Evolutionary conservation across 2,797 vertebrate species (phyloP).

Genomic region (Prionace glauca): DNA sequence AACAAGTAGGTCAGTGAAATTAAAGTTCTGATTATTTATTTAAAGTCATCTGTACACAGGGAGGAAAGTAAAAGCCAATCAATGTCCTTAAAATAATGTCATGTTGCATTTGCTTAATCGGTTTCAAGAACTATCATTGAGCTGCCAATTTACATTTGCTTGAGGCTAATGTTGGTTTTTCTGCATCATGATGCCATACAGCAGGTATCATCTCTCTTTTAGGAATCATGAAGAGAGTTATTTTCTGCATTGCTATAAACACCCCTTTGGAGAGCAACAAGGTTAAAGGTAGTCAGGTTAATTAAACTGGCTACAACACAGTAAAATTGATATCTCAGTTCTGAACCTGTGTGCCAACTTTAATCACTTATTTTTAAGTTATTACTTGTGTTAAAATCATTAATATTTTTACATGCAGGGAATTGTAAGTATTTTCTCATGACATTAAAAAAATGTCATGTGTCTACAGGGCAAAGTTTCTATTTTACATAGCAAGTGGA

Average conservation of each 20-base stretch:
- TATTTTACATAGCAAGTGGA: neutral
- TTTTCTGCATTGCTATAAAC: neutral
- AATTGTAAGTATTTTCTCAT: neutral
- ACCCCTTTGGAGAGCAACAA: too few relatives aligned
- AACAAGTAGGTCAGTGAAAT: neutral
- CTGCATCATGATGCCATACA: neutral
- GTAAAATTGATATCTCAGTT: too few relatives aligned
- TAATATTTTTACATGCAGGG: neutral
- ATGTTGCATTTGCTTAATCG: neutral
- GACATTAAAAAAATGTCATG: neutral
- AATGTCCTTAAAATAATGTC: too few relatives aligned
- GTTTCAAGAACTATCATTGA: neutral
- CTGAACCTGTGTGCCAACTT: too few relatives aligned
- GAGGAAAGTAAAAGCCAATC: neutral
- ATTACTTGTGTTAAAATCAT: too few relatives aligned
- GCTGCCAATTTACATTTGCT: neutral
- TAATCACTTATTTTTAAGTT: too few relatives aligned
- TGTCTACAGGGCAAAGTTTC: neutral
- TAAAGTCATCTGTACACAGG: neutral
- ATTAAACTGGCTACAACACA: too few relatives aligned
- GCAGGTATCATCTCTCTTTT: neutral
- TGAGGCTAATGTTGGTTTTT: neutral
- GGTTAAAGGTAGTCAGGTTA: too few relatives aligned
- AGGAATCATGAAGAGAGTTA: neutral
- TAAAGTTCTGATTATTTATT: conserved; percentile 1